A percentile compares a stretch with the other conserved stretches of the same genome.
phyloP scores from a whole-genome alignment of 1,140 invertebrate species.

The Apis florea region DNA sequence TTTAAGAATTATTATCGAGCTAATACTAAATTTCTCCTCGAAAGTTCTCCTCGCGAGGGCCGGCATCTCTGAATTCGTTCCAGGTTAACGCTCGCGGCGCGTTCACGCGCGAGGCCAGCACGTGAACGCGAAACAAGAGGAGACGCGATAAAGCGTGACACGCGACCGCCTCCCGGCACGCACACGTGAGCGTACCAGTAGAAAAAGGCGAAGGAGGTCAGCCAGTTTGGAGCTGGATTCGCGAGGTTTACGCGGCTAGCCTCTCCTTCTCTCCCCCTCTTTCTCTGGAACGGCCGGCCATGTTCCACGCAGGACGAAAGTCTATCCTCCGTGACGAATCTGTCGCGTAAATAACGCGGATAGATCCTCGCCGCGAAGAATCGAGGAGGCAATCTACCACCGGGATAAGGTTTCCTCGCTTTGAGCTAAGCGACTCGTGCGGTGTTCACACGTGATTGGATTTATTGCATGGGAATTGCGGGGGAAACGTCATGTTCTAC shows the following conservation, averaged over 20 bases:
- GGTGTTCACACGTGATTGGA: conserved; percentile 26
- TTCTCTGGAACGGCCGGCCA: not conserved
- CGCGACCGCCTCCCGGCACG: conserved; percentile 29
- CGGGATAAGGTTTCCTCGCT: conserved; percentile 13
- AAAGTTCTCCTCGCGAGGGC: too few species aligned
- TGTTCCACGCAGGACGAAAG: conserved; percentile 24
- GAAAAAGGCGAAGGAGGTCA: conserved; percentile 37
- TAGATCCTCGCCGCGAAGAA: not conserved
- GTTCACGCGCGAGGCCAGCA: conserved; percentile 12
- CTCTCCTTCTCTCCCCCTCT: too few species aligned
- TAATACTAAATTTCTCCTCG: not conserved
- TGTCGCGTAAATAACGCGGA: conserved; percentile 22
- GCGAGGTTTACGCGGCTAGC: not conserved
- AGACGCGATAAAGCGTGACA: conserved; percentile 50
- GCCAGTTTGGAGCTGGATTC: conserved; percentile 5
- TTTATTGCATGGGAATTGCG: conserved; percentile 13
- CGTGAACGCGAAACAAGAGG: conserved; percentile 38
- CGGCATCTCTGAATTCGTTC: not conserved
- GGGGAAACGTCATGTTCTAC: not conserved
- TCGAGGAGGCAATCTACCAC: not conserved
- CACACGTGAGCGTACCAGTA: conserved; percentile 30
- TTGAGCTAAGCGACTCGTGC: not conserved
- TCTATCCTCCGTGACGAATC: conserved; percentile 40
- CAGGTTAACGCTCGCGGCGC: not conserved
- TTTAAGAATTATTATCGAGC: too few species aligned